Conservation (phyloP, 2,797 vertebrate genomes). For the Xenops minutus region DNA sequence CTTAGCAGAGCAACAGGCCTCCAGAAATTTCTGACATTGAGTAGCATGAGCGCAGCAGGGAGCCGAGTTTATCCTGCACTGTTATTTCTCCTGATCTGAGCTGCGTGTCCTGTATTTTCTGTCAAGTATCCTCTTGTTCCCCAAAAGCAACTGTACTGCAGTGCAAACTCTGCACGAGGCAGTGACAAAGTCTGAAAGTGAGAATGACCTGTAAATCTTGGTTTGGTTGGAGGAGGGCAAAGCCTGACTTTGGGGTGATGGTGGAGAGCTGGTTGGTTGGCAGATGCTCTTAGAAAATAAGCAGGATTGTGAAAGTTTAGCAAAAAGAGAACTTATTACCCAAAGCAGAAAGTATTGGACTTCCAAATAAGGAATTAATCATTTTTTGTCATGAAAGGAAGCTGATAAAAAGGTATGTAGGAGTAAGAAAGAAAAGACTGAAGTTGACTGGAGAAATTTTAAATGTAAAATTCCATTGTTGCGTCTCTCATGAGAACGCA, state of each 20-base stretch:
- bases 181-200: not conserved
- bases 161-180: not conserved
- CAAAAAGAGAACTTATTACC: not conserved
- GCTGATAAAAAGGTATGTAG: not conserved
- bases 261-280: not conserved
- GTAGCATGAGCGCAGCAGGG: not conserved
- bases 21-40: not conserved
- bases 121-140: not conserved
- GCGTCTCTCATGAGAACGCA: not conserved
- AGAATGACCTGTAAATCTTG: not conserved
- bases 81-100: not conserved
- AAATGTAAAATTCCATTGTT: constrained; percentile 6
- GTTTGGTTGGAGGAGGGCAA: not conserved
- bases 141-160: not conserved
- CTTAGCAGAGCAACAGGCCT: not conserved
- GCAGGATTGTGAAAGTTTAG: not conserved
- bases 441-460: not conserved
- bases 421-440: not conserved
- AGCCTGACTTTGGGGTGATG: not conserved
- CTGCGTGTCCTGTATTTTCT: not conserved
- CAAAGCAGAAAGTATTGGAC: not conserved
- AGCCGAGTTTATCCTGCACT: not conserved
- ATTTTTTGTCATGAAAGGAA: not conserved
- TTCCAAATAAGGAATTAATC: not conserved
- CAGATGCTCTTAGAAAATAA: not conserved